Percentiles rank a stretch among this genome's conserved stretches.
Conservation (phyloP, 2,113 vertebrate genomes). For the Paratilapia polleni region DNA sequence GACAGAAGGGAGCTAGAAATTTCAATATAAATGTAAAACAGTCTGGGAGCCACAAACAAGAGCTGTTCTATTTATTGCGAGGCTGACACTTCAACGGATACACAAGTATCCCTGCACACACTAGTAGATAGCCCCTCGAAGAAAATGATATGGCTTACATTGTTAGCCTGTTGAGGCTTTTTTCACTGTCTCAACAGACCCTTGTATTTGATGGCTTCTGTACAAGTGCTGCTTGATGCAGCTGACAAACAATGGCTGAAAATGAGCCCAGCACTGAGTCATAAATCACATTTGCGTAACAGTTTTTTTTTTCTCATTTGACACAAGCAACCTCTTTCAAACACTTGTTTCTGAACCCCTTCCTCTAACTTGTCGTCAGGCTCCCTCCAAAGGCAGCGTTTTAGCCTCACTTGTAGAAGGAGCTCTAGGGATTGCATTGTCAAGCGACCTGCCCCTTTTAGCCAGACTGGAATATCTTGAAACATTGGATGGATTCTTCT, state of each 20-base stretch:
- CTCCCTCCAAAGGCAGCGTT: background rate
- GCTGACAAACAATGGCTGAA: background rate
- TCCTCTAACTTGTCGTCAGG: background rate
- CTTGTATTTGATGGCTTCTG: slow-evolving; percentile 2
- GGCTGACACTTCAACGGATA: slow-evolving; percentile 26
- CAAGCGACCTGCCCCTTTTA: background rate
- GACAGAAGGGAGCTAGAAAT: slow-evolving; percentile 42
- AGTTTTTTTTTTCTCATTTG: background rate
- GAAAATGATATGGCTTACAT: slow-evolving; percentile 3
- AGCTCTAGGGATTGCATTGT: background rate
- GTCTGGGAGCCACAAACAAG: slow-evolving; percentile 48
- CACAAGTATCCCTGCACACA: background rate
- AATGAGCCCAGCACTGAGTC: background rate
- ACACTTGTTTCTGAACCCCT: background rate
- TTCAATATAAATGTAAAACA: slow-evolving; percentile 79
- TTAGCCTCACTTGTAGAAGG: background rate
- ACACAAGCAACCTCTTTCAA: background rate
- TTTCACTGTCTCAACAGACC: background rate
- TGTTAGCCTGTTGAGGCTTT: background rate
- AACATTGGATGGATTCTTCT: background rate
- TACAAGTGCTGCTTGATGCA: background rate
- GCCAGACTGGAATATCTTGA: background rate
- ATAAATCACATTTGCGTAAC: background rate
- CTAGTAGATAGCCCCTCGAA: background rate
- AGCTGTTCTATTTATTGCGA: slow-evolving; percentile 44